Base-by-base conservation (phyloP, 2,113 vertebrate species). In the Polypterus bichir region DNA sequence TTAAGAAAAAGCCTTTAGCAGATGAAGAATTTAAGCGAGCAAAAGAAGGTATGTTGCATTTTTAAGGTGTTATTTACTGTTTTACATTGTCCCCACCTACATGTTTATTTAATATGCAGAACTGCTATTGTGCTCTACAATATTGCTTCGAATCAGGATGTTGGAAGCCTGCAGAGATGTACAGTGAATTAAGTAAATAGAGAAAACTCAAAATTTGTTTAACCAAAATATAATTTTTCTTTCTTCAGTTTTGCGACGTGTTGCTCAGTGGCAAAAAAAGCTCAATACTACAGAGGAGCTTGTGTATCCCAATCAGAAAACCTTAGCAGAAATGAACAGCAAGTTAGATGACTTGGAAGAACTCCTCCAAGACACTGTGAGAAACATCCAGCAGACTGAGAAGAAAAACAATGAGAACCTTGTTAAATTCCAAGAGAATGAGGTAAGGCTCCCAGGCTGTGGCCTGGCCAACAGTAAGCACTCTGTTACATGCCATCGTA, bases 211-310 rank as follows among this genome's bases (percentile, higher is more conserved):
- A 27, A 27, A 27, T 27, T 27, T 27, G 27, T 27, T 27, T 27
- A 27, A 27, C 27, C 27, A 27, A 27, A 27, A 27, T 27, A 27
- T 27, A 27, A 27, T 27, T 27, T 27, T 27, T 27, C 27, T 27
- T 27, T 27, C 65, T 58, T 59, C 68, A 93, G 91, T 88, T 62
- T 64, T 90, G 48, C 79, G 61, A 59, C 81, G 77, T 49, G 79
- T 89, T 54, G 89, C 88, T 69, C 86, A 76, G 53, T 70, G 92
- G 79, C 87, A 93, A 5, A 83, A 85, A 71, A 84, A 80, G 62
- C 68, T 90, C 70, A 82, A 91, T 48, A 76, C 74, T 62, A 92
- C 86, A 2, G 79, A 85, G n/a, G 70, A 80, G 52, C 80, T 91
- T 6, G 76, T 94, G 44, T 76, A 73, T 1, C 80, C 85, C 1